A percentile compares a stretch with the other conserved stretches of the same genome.
Evolutionary conservation across 1,140 invertebrate genomes (phyloP).

Genomic region (Drosophila tsacasi): DNA sequence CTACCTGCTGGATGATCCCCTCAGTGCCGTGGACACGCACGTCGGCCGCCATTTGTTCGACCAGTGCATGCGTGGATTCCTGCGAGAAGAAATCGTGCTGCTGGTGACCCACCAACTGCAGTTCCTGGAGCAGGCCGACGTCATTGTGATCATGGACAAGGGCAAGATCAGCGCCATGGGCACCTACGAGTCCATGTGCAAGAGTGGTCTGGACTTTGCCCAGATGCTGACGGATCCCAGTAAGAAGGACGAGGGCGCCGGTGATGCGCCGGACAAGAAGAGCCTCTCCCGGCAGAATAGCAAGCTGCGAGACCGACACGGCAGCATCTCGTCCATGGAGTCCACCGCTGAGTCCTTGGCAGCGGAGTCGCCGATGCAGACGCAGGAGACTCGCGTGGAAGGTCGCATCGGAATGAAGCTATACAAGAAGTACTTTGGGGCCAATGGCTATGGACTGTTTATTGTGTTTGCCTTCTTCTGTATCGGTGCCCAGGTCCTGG

Average conservation of each 20-base stretch:
- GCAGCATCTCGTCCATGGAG: conserved; percentile 85
- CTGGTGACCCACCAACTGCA: conserved; percentile 95
- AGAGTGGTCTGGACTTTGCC: conserved; percentile 88
- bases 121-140: conserved; percentile 91
- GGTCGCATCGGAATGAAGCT: conserved; percentile 87
- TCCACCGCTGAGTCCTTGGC: conserved; percentile 87
- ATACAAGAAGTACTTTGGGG: conserved; percentile 88
- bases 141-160: conserved; percentile 88
- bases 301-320: conserved; percentile 80
- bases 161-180: conserved; percentile 88
- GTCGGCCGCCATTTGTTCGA: conserved; percentile 90
- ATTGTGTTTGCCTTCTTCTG: conserved; percentile 83
- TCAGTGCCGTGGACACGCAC: conserved; percentile 91
- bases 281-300: conserved; percentile 67
- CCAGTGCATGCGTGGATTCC: conserved; percentile 89
- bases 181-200: conserved; percentile 88
- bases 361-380: conserved; percentile 85
- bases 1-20: conserved; percentile 93
- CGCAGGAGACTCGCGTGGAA: conserved; percentile 86
- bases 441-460: conserved; percentile 86
- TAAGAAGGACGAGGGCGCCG: conserved; percentile 82
- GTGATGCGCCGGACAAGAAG: conserved; percentile 48
- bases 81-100: conserved; percentile 90
- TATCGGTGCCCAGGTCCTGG: conserved; percentile 88
- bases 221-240: conserved; percentile 87